Conservation (phyloP, 1,140 invertebrate genomes). For the Calliopsis andreniformis region DNA sequence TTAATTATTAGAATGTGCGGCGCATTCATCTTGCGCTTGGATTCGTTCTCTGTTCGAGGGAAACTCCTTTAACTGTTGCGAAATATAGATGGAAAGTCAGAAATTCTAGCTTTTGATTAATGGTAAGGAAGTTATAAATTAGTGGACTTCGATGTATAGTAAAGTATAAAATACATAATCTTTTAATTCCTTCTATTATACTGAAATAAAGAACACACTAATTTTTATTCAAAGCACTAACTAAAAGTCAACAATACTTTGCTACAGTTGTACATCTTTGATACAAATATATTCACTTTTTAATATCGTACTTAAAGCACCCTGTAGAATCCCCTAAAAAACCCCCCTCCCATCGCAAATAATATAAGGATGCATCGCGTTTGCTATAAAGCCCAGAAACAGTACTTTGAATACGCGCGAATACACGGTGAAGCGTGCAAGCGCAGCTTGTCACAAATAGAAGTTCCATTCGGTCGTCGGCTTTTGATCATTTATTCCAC, state of each 20-base stretch:
- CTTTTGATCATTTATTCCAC: conserved; percentile 64
- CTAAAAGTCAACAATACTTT: no score
- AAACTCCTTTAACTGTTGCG: neutral
- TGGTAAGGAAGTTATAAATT: neutral
- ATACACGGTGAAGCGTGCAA: neutral
- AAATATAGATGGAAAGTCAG: neutral
- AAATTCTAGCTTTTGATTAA: neutral
- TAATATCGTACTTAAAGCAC: no score
- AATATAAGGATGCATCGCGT: neutral
- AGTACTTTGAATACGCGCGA: neutral
- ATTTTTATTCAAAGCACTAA: no score
- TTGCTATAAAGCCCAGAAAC: neutral
- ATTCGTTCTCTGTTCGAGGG: neutral
- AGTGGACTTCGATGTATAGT: neutral
- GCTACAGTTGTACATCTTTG: no score
- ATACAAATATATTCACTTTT: no score
- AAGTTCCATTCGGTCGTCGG: conserved; percentile 27
- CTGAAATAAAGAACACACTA: no score
- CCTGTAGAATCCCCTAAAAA: no score
- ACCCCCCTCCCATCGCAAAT: conserved; percentile 1
- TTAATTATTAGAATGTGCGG: conserved; percentile 24
- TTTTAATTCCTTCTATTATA: no score
- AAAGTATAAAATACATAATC: no score
- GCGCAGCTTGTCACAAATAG: conserved; percentile 1
- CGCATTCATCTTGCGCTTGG: neutral